Evolutionary conservation across 2,888 invertebrate species (phyloP), one percentile per base, ranked within the genome.

Genomic region (Strigamia maritima): DNA sequence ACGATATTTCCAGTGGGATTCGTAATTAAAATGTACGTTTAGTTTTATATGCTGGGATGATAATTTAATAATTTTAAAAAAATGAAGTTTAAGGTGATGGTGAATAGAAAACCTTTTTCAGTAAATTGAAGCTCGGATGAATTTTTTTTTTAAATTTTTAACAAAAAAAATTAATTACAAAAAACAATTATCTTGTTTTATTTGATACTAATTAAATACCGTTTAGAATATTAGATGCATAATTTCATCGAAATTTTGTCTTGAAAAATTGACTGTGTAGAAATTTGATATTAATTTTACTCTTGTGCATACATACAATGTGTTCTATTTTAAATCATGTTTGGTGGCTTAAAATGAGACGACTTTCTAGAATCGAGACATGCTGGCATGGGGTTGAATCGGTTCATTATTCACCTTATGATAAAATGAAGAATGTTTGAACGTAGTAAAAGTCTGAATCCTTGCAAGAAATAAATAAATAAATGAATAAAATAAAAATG

Each of bases 131-230:
- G 70, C 28, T 70, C 10, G 35, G 7, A 6, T 22, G n/a, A 19
- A 28, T 70, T 26, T 70, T 70, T 26, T 70, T 70, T 70, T 70
- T 26, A n/a, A 10, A 2, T 65, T 65, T 65, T 12, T 24, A 65
- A 26, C 8, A 65, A 10, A 14, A 70, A 70, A 28, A 28, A 6
- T 70, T 70, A 26, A 70, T 26, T 28, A 65, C 1, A 7, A 22
- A 65, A 65, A 65, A 70, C 70, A 70, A 70, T 70, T 70, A 70
- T 24, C 70, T 3, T 16, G 28, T 12, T 70, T 70, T 70, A 28
- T 70, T 70, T 70, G 12, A 10, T 28, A 70, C 70, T 70, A 70
- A 70, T 70, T 70, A 70, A n/a, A 70, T 24, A 70, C 70, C 70
- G 70, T 70, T 70, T 70, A 70, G 70, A 26, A n/a, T n/a, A n/a